Conservation (phyloP, 2,888 invertebrate species). For the Loripinus fragilis region DNA sequence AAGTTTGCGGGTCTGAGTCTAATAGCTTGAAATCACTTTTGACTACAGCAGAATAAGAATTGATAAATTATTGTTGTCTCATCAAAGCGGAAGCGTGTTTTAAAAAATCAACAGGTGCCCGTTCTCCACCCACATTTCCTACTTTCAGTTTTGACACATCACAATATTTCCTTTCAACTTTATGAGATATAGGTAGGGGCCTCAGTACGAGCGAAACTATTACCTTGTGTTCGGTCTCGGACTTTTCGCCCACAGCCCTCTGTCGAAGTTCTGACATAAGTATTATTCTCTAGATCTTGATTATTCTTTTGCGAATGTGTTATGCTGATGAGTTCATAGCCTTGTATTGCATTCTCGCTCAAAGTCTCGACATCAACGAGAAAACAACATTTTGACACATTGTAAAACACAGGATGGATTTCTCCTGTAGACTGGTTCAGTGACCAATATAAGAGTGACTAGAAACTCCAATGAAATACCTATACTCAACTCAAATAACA, state of each 20-base stretch:
- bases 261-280: slow-evolving; percentile 47
- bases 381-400: not conserved
- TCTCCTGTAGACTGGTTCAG: no score
- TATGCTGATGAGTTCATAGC: slow-evolving; percentile 56
- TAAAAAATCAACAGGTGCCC: slow-evolving; percentile 11
- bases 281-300: slow-evolving; percentile 7
- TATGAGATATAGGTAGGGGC: no score
- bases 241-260: slow-evolving; percentile 42
- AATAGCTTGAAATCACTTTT: no score
- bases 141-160: slow-evolving; percentile 16
- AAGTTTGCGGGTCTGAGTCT: no score
- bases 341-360: slow-evolving; percentile 30
- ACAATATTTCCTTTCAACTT: not conserved
- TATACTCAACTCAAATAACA: no score
- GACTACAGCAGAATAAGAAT: no score
- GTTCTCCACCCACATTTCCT: slow-evolving; percentile 10
- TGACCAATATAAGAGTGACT: no score
- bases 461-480: no score
- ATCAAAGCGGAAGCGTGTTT: no score
- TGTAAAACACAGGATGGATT: not conserved
- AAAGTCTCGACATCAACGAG: slow-evolving; percentile 34
- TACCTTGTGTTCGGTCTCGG: slow-evolving; percentile 45
- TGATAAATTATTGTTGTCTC: no score
- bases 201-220: no score
- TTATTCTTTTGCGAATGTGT: slow-evolving; percentile 26